Base-by-base conservation (phyloP, 2,113 vertebrate species). In the Notarius lentiginosus region DNA sequence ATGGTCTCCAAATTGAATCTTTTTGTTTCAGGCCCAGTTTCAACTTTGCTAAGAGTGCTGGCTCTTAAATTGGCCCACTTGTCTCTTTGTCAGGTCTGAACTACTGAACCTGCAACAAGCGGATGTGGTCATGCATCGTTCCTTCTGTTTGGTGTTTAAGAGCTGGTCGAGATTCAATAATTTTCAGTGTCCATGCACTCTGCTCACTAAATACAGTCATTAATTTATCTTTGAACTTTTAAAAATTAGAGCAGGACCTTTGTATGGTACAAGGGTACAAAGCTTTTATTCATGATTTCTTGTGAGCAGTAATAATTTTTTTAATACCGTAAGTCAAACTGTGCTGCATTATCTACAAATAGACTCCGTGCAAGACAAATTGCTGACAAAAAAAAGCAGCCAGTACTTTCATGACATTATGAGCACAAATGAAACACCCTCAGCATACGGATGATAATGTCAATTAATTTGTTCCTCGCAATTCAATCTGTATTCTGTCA, bases 11-110 rank as follows among this genome's bases (percentile, higher is more conserved):
- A 91, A 91, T 91, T 85, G 84, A 86, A 88, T 88, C 88, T 89
- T 84, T 84, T 84, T 75, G 88, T 88, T 90, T 83, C 77, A 66
- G 68, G 86, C 61, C 73, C 88, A 88, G 86, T 83, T 86, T 83
- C 30, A 73, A 79, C 87, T 87, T 84, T 14, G 82, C 89, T 90
- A 88, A 90, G 89, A 87, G 87, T 58, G 51, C 17, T 53, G 60
- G 85, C 77, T 85, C 63, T 58, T 84, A 89, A 87, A 89, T 90
- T 86, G 86, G 85, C 85, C 83, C 79, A 89, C 89, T 90, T 65
- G 87, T 90, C 89, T 89, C 84, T 47, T 53, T 89, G 89, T 89
- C 89, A 90, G 87, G 30, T 68, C 51, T 90, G 88, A 90, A 90
- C 88, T 87, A 70, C 41, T 90, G 89, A 90, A 90, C 89, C 86